phyloP scores from a whole-genome alignment of 2,797 vertebrate species.

The Anableps anableps region DNA sequence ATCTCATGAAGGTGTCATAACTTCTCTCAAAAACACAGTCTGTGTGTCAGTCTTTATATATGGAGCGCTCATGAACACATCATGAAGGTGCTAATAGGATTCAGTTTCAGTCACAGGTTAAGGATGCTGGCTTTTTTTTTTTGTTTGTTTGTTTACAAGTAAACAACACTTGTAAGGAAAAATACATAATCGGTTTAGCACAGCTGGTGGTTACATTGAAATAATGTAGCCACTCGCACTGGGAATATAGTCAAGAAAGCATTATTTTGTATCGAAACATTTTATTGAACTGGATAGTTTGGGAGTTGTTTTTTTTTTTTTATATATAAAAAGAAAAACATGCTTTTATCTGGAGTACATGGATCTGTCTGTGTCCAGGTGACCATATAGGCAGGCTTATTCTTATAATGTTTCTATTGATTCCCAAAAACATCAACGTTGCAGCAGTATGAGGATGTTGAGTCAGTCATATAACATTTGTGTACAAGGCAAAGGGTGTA shows the following conservation, averaged over 20 bases:
- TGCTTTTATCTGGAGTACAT: too few species aligned
- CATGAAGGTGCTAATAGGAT: neutral
- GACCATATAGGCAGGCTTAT: neutral
- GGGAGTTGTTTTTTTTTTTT: too few species aligned
- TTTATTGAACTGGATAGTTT: neutral
- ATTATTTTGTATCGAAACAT: neutral
- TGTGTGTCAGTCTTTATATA: neutral
- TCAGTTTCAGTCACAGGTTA: neutral
- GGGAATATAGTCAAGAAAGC: neutral
- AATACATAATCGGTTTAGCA: neutral
- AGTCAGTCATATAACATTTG: neutral
- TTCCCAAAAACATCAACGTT: neutral
- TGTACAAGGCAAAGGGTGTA: neutral
- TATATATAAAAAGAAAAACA: neutral
- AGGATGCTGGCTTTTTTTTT: neutral
- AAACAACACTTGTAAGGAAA: neutral
- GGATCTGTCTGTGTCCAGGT: neutral
- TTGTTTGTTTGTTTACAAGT: neutral
- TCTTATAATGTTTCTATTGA: neutral
- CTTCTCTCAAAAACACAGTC: neutral
- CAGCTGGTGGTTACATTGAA: neutral
- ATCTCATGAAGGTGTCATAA: too few species aligned
- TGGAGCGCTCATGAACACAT: neutral
- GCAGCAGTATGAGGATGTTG: neutral
- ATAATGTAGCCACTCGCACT: neutral